These are phyloP conservation scores for Rhegmatorhina hoffmannsi DNA, from an alignment of 2,113 vertebrate genomes.

Conservation along the genomic window DNA sequence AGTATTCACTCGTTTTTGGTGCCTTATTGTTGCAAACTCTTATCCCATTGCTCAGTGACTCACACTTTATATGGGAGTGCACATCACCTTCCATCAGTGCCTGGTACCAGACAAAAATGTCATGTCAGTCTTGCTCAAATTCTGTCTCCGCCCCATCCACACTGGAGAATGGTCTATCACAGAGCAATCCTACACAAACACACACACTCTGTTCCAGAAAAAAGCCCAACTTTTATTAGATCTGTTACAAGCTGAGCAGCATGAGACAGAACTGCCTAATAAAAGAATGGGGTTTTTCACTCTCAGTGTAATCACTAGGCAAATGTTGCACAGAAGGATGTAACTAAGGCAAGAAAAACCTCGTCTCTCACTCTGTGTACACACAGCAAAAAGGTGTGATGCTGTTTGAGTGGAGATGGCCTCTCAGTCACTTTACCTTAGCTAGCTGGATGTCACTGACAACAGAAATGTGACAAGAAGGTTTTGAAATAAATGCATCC, in stretches of 20 bases:
- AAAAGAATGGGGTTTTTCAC: background rate
- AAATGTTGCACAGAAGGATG: background rate
- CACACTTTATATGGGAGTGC: background rate
- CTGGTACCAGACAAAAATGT: background rate
- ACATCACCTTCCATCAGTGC: background rate
- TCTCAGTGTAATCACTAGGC: background rate
- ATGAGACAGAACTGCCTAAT: background rate
- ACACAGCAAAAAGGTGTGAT: background rate
- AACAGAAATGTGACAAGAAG: background rate
- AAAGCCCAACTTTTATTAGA: background rate
- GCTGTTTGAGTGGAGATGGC: background rate
- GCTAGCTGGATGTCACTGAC: background rate
- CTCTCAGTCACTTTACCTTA: background rate
- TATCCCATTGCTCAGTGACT: background rate
- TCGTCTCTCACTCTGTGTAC: background rate
- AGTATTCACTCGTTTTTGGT: background rate
- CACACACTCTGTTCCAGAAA: background rate
- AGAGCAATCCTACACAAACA: background rate
- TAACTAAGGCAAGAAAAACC: background rate
- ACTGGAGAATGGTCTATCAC: fast-evolving
- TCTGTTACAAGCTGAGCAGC: background rate
- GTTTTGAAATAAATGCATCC: background rate
- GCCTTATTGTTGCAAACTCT: background rate
- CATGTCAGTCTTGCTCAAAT: background rate
- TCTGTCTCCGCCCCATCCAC: background rate